Base-by-base conservation (phyloP, 2,113 vertebrate genomes). In the Nibea albiflora region DNA sequence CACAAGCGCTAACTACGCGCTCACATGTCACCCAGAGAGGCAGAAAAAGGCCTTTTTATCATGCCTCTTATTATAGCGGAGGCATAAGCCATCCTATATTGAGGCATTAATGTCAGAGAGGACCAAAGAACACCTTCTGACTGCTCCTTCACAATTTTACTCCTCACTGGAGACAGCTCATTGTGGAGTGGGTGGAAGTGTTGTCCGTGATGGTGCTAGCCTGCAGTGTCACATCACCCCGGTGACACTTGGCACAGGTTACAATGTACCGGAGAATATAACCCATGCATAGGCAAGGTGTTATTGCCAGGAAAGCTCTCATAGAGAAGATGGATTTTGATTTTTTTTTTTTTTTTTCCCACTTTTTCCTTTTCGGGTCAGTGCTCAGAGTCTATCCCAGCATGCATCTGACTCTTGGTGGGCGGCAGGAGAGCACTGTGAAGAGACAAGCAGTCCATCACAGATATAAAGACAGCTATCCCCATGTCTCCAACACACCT, bases 111-210 rank as follows among this genome's bases (percentile, higher is more conserved):
- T 57, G 28, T 24, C 50, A 47, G 44, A 56, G 6, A 31, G 20
- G 19, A 65, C 56, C 0, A 3, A 65, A 35, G 66, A 71, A 46
- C 28, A 71, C 46, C 28, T 49, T 47, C 31, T 24, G 12, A 22
- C 42, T 67, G 26, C 60, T 80, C 72, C 19, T 64, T 52, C 22
- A 12, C 31, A 64, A 54, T 68, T 39, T 28, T 53, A 11, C 53
- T 63, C 26, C 42, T 31, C 31, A 22, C 24, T 42, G 65, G 52
- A n/a, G 61, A 73, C 68, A 62, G 58, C 76, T 83, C 22, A 56
- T 35, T 61, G 70, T 66, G 44, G 46, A 80, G 80, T 85, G 66
- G 73, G 69, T 68, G 73, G 24, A 68, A 54, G 69, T 46, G 52
- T 26, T 49, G 62, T 78, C 50, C 22, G 3, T 0, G 16, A 53